Evolutionary conservation across 2,113 vertebrate genomes (phyloP), one percentile per base, ranked within the genome.

Genomic region (Halichoerus grypus): DNA sequence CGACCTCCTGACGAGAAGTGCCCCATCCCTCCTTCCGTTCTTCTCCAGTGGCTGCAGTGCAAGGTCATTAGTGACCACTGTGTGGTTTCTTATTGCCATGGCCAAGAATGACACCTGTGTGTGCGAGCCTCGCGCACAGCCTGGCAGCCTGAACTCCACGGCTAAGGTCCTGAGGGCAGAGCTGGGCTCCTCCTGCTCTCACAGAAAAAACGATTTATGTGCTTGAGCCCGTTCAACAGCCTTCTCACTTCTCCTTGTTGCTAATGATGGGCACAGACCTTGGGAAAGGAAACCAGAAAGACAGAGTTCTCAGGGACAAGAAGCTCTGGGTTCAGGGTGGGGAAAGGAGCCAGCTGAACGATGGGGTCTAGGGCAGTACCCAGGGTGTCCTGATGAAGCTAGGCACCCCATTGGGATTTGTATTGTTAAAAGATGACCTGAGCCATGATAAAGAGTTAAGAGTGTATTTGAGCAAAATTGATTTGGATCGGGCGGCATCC

Each of bases 181-280:
- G 36, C 28, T 10, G 46, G 26, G 12, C 21, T 19, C 55, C 13
- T 28, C 19, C 49, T 19, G 18, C 33, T 11, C 2, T 26, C 59
- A 9, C 10, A 33, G 71, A 72, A 63, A 63, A 46, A 51, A 28
- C 2, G 42, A 19, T 31, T 26, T 36, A 13, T 19, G 61, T 53
- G 42, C 21, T 4, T 55, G 14, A 22, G 10, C 5, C n/a, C 16
- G 0, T 65, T 67, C 49, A 31, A 5, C 0, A 7, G 33, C 26
- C 19, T 51, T 79, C 33, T 36, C 26, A 0, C 33, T 12, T 24
- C 46, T 31, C 8, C 19, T 67, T 7, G 36, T 72, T 42, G 15
- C 36, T 2, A 2, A 49, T 12, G 33, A 2, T 16, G 7, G 51
- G 12, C 5, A 46, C 31, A 31, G 28, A 12, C 39, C 63, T 46